Evolutionary conservation across 2,113 vertebrate genomes (phyloP).

Genomic region (Jacana jacana): DNA sequence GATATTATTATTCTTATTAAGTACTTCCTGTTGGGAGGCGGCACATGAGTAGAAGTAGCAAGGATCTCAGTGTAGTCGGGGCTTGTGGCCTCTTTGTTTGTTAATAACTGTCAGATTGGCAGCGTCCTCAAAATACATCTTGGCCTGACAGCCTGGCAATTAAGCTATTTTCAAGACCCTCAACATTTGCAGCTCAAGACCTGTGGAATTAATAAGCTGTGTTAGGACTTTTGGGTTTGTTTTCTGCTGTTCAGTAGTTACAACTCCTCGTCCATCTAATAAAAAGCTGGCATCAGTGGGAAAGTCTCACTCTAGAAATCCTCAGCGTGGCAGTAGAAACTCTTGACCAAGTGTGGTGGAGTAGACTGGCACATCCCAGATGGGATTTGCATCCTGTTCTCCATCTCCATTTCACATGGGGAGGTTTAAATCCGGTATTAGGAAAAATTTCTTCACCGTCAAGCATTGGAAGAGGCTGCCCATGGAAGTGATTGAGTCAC

Average conservation of each 20-base stretch:
- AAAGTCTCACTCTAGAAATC: neutral
- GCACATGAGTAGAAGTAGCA: constrained; percentile 72
- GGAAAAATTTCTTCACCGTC: neutral
- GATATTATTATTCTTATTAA: constrained; percentile 90
- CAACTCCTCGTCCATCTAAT: neutral
- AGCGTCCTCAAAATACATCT: constrained; percentile 15
- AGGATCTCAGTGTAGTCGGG: constrained; percentile 29
- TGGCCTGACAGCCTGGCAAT: constrained; percentile 12
- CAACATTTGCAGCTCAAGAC: neutral
- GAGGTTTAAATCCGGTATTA: neutral
- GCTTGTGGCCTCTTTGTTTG: constrained; percentile 52
- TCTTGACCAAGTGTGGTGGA: neutral
- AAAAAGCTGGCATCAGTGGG: neutral
- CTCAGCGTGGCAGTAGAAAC: neutral
- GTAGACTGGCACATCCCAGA: neutral
- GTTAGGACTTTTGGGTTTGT: neutral
- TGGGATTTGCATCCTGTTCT: neutral
- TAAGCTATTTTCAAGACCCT: constrained; percentile 42
- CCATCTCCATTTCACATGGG: neutral
- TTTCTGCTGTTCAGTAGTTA: neutral
- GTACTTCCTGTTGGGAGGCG: constrained; percentile 87
- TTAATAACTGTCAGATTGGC: constrained; percentile 61
- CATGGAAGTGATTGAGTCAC: neutral
- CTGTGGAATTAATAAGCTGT: constrained; percentile 44
- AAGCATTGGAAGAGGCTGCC: neutral